phyloP scores from a whole-genome alignment of 2,797 vertebrate species.

The Chelonia mydas region DNA sequence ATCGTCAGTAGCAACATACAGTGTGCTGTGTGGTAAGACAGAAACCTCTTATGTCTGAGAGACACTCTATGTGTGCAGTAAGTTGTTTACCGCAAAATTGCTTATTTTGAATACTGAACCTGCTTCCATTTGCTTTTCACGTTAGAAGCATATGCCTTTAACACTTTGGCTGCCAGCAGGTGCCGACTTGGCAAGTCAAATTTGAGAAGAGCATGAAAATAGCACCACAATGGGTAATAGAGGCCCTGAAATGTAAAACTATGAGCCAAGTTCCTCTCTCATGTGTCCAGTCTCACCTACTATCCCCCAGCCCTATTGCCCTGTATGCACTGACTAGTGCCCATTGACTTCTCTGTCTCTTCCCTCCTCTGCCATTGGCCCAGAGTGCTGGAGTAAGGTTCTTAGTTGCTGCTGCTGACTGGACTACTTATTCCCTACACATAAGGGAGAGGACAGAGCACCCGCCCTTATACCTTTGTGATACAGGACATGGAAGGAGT shows the following conservation, averaged over 20 bases:
- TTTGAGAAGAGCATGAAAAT: not conserved
- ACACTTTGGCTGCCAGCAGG: rapidly evolving
- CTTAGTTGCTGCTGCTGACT: not conserved
- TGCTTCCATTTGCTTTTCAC: not conserved
- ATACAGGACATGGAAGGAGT: not conserved
- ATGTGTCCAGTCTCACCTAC: rapidly evolving
- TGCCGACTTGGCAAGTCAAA: rapidly evolving
- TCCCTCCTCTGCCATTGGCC: not conserved
- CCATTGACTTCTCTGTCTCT: not conserved
- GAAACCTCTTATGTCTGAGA: rapidly evolving
- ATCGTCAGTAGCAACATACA: rapidly evolving
- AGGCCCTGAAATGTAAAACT: not conserved
- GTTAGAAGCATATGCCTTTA: rapidly evolving
- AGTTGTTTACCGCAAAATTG: not conserved
- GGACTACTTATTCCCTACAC: not conserved
- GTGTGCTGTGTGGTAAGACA: rapidly evolving
- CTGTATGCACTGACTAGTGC: not conserved
- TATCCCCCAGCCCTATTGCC: rapidly evolving
- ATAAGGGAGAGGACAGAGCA: not conserved
- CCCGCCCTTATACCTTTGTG: not conserved
- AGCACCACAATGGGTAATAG: rapidly evolving
- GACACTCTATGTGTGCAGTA: no score
- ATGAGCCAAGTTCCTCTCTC: rapidly evolving
- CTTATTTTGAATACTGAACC: not conserved
- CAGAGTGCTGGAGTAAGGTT: not conserved